These are phyloP conservation scores for Drosophila erecta DNA, from an alignment of 1,140 invertebrate species.

Conservation along the genomic window DNA sequence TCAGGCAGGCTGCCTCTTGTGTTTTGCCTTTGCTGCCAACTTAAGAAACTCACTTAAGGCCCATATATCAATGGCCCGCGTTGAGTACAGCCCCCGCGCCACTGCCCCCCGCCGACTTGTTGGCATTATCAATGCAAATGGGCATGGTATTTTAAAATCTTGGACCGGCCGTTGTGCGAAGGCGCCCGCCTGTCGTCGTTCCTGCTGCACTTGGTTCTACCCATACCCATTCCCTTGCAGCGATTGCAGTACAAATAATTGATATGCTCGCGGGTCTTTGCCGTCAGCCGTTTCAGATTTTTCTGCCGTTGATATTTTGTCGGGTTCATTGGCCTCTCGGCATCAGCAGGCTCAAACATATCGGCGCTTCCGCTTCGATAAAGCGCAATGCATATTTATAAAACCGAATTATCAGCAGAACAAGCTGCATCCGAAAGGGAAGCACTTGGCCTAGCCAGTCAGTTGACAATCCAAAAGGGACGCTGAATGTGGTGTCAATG, in stretches of 20 bases:
- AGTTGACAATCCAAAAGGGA: neutral
- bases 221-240: neutral
- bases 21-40: slow-evolving; percentile 51
- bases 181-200: slow-evolving; percentile 12
- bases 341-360: slow-evolving; percentile 13
- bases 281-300: slow-evolving; percentile 21
- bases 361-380: slow-evolving; percentile 67
- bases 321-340: slow-evolving; percentile 17
- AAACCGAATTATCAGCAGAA: slow-evolving; percentile 12
- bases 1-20: slow-evolving; percentile 44
- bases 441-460: neutral
- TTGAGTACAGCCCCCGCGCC: slow-evolving; percentile 31
- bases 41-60: slow-evolving; percentile 38
- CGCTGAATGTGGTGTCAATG: neutral
- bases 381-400: slow-evolving; percentile 28
- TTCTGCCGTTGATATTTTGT: slow-evolving; percentile 14
- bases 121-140: slow-evolving; percentile 69
- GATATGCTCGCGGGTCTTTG: slow-evolving; percentile 54
- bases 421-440: neutral
- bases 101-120: slow-evolving; percentile 1
- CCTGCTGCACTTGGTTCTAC: slow-evolving; percentile 19
- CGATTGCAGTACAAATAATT: slow-evolving; percentile 67
- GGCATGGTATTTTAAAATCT: slow-evolving; percentile 32
- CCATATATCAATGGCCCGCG: slow-evolving; percentile 50
- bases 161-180: neutral